Evolutionary conservation across 1,140 invertebrate species (phyloP), one percentile per base, ranked within the genome.

Genomic region (Formica exsecta): DNA sequence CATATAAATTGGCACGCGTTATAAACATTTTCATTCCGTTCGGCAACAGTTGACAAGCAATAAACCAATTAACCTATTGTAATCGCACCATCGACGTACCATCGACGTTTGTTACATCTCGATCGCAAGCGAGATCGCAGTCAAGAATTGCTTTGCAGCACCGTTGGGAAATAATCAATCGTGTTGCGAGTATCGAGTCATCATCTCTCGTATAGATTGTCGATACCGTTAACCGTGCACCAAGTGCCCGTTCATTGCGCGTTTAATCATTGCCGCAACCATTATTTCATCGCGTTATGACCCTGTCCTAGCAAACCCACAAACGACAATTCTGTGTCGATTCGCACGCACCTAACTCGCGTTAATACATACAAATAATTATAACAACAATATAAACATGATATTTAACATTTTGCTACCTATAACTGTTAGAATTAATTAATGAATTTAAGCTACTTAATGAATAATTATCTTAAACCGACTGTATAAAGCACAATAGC

Each of bases 211-310:
- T 68, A 61, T 75, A 48, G 61, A 80, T 57, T 77, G 74, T 77
- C 74, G 83, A 79, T 85, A 85, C 64, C 59, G 84, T 85, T 79
- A 77, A 66, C 75, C n/a, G 11, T 81, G 51, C 38, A 48, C 62
- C 61, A 65, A 57, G 65, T 61, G 41, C 41, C 57, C 32, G 48
- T 51, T 48, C 54, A 76, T 75, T 51, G 48, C 68, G 87, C 81
- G 65, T 91, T 90, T 87, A 89, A 91, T 91, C 89, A 86, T 71
- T 32, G 38, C 66, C 48, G 66, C 70, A 59, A 41, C 86, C 87
- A 91, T 91, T 89, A 86, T 83, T 91, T 86, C 57, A 32, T 86
- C 61, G 76, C 62, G 74, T 91, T 91, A 86, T 73, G 57, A 70
- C 77, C 85, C 65, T 25, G 87, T 89, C 87, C 84, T 79, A 59